phyloP scores from a whole-genome alignment of 2,888 invertebrate species.

The Litoditis marina region DNA sequence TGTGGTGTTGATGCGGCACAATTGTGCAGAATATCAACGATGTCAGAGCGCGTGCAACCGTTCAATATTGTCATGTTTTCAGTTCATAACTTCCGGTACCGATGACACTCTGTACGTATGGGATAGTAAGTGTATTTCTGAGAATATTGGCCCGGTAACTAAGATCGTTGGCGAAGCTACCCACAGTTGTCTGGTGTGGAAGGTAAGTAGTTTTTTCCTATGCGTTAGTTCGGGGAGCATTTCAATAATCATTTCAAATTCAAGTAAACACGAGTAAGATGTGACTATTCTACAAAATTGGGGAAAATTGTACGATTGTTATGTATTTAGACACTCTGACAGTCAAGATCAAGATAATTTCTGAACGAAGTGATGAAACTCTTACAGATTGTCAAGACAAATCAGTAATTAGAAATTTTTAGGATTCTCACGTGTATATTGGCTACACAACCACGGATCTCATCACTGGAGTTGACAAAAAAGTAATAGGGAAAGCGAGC shows the following conservation, averaged over 20 bases:
- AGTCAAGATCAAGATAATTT: no score
- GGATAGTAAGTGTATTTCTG: conserved; percentile 1
- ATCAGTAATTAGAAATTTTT: not conserved
- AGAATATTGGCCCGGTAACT: conserved; percentile 1
- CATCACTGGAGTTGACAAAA: conserved; percentile 7
- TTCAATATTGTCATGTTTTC: not conserved
- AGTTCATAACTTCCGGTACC: conserved; percentile 16
- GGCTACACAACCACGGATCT: conserved; percentile 11
- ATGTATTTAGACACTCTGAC: no score
- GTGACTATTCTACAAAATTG: no score
- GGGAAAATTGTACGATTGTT: no score
- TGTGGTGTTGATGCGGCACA: no score
- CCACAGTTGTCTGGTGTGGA: conserved; percentile 4
- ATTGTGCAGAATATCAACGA: no score
- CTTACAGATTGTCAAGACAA: no score
- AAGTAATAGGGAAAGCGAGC: conserved; percentile 4
- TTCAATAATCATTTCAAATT: no score
- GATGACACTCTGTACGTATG: conserved; percentile 18
- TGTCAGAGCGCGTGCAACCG: no score
- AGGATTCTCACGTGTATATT: conserved; percentile 13
- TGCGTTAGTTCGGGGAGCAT: not conserved
- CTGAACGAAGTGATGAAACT: no score
- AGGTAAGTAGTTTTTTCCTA: not conserved
- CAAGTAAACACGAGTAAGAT: no score
- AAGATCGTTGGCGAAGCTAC: conserved; percentile 14